phyloP scores from a whole-genome alignment of 2,888 invertebrate species.

The Clunio marinus region DNA sequence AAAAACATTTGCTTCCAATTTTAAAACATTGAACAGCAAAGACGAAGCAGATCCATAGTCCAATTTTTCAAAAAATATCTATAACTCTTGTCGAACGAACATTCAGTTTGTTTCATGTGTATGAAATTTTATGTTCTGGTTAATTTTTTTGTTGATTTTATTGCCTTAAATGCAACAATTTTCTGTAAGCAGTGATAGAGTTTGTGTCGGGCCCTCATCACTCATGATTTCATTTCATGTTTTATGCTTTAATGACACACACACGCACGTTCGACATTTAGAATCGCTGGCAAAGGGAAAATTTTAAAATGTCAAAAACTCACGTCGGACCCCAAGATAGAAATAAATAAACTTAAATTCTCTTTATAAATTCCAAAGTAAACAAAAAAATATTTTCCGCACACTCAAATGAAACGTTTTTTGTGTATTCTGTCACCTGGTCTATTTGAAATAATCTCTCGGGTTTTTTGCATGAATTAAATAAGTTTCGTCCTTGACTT shows the following conservation, averaged over 20 bases:
- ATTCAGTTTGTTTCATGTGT: neutral
- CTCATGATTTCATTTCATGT: neutral
- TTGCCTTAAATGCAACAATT: neutral
- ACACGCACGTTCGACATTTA: neutral
- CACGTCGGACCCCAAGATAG: neutral
- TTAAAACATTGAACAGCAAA: too few relatives aligned
- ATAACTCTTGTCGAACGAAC: too few relatives aligned
- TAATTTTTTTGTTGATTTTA: too few relatives aligned
- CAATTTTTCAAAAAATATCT: too few relatives aligned
- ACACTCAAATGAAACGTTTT: neutral
- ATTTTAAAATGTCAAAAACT: neutral
- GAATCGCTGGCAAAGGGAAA: neutral
- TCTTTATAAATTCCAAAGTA: neutral
- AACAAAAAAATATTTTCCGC: neutral
- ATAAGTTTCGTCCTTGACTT: neutral
- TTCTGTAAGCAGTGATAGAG: neutral
- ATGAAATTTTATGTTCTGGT: too few relatives aligned
- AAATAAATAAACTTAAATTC: too few relatives aligned
- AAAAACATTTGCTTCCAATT: slow-evolving; percentile 4
- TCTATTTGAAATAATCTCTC: too few relatives aligned
- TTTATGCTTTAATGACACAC: neutral
- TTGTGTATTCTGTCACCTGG: neutral
- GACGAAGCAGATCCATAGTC: too few relatives aligned
- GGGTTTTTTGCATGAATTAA: neutral
- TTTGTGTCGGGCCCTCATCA: neutral